Evolutionary conservation across 2,888 invertebrate species (phyloP), one percentile per base, ranked within the genome.

Genomic region (Caenorhabditis doughertyi): DNA sequence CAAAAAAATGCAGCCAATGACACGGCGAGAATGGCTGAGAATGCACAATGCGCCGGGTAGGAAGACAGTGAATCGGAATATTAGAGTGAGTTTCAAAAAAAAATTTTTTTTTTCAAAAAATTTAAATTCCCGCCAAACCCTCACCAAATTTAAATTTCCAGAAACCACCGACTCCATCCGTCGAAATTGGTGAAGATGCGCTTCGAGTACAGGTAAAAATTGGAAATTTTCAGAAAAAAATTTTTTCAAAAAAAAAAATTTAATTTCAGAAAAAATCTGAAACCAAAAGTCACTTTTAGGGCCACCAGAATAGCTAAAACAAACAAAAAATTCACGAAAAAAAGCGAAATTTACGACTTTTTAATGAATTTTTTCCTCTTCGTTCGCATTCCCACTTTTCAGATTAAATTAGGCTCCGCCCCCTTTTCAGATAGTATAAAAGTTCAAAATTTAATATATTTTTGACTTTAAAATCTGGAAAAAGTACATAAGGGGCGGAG

Each of bases 271-370:
- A 32, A 32, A 4, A 9, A 32, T 32, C 4, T 4, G 9, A 39
- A 18, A 47, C 4, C 44, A 5, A 18, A 47, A 18, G 44, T 13
- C 44, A 47, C 42, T 49, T 49, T 27, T 27, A 27, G 27, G 42
- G 13, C 42, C 42, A 53, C 55, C 55, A n/a, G 25, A 32, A 32
- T n/a, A n/a, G 11, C 32, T 29, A 13, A 39, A 39, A 58, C 18
- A 58, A 23, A 58, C 21, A 32, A 18, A 21, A 58, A 21, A 21
- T 7, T 32, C 32, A 2, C 53, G 51, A 56, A 21, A 9, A 58
- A 58, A 58, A 58, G 58, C 58, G 42, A 60, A n/a, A 49, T 64
- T 64, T 64, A 64, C 64, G 47, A 32, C 47, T 18, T 64, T 64
- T 47, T 49, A 47, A 64, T 64, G 64, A 64, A 27, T 49, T 64